Evolutionary conservation across 2,113 vertebrate species (phyloP).

Genomic region (Corythornis madagascariensis): DNA sequence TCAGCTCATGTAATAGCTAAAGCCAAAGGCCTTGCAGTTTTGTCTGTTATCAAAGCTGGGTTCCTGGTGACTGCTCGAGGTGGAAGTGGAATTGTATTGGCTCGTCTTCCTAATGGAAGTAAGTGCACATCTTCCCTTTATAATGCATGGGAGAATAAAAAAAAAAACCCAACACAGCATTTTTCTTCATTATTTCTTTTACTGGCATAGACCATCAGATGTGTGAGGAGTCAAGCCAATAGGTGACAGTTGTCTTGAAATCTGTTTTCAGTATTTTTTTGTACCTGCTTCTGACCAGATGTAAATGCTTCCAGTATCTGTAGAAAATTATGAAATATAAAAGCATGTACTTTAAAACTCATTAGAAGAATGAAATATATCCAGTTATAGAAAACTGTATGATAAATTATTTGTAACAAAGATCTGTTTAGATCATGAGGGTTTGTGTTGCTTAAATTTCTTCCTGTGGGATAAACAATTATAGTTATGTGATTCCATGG

Average conservation of each 20-base stretch:
- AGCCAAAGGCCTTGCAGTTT: slow-evolving; percentile 91
- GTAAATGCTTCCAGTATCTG: neutral
- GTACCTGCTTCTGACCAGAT: neutral
- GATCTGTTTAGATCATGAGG: neutral
- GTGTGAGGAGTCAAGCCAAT: neutral
- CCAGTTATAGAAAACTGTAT: neutral
- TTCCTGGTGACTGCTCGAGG: slow-evolving; percentile 95
- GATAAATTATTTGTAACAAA: neutral
- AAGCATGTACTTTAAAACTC: neutral
- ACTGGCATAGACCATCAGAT: neutral
- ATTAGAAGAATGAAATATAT: neutral
- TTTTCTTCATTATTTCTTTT: neutral
- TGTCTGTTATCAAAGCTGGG: slow-evolving; percentile 94
- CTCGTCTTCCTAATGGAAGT: slow-evolving; percentile 88
- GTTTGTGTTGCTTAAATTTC: neutral
- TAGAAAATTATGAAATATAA: neutral
- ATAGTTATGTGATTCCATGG: neutral
- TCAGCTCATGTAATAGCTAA: slow-evolving; percentile 93
- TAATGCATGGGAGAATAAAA: neutral
- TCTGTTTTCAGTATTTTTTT: neutral
- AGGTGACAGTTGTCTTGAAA: neutral
- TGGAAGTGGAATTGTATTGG: slow-evolving; percentile 93
- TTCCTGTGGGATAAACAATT: neutral
- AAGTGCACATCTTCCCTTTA: slow-evolving; percentile 62
- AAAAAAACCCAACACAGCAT: too few relatives aligned